These are phyloP conservation scores for Conchocele bisecta DNA, from an alignment of 2,888 invertebrate species.

Conservation along the genomic window DNA sequence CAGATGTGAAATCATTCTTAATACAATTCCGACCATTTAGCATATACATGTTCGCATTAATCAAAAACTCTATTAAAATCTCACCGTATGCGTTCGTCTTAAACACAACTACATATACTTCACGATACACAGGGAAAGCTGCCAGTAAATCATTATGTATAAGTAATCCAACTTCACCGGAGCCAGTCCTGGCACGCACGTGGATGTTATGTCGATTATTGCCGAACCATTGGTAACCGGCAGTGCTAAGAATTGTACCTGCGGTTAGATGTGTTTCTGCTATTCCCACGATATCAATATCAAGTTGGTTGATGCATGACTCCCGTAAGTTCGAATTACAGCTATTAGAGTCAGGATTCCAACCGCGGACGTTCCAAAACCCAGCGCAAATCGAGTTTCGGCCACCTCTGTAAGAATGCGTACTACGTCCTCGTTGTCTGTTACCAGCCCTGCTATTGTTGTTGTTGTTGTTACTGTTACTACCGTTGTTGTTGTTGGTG, in stretches of 20 bases:
- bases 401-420: not conserved
- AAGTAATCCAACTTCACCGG: not conserved
- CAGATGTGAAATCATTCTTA: too few species aligned
- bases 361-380: conserved; percentile 6
- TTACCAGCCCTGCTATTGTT: not conserved
- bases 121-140: too few species aligned
- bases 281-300: not conserved
- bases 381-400: not conserved
- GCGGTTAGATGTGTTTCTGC: not conserved
- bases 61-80: too few species aligned
- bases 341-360: not conserved
- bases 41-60: too few species aligned
- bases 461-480: not conserved
- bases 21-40: too few species aligned
- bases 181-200: not conserved
- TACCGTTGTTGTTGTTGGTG: too few species aligned
- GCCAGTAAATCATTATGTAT: not conserved
- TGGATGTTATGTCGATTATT: not conserved
- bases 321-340: not conserved
- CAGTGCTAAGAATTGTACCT: not conserved
- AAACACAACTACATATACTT: too few species aligned
- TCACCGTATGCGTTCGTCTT: too few species aligned
- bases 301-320: not conserved
- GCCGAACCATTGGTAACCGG: not conserved
- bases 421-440: not conserved